Evolutionary conservation across 1,140 invertebrate genomes (phyloP), one percentile per base, ranked within the genome.

Genomic region (Octopus bimaculoides): DNA sequence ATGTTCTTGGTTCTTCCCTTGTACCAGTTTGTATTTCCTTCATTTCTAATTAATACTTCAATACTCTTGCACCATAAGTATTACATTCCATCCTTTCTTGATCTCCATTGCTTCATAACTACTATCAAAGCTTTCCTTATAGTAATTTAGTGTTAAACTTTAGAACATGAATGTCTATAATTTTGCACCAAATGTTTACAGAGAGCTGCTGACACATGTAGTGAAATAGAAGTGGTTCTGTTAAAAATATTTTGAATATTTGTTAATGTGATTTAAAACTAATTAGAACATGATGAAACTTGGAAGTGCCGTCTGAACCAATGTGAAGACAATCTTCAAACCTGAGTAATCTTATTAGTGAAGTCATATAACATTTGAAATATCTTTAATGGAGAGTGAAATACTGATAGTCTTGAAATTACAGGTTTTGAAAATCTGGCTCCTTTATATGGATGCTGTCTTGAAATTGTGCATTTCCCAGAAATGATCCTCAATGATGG

Each of bases 221-320:
- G 56, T 9, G 56, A 12, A 17, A 61, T 9, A 4, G 56, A 17
- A 12, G 56, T 61, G 56, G 4, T 61, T 61, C 17, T 12, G 17
- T 61, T 61, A 17, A 12, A 12, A 61, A 61, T 61, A 61, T 17
- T 61, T 17, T 61, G 56, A 69, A 69, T n/a, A 76, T 17, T 17
- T 76, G 5, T 3, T 71, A n/a, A 6, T 71, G 7, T 14, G 26
- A 71, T 14, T 20, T 71, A 71, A 71, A 14, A 6, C 66, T 17
- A 41, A 41, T 41, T 20, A 71, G 66, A 71, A 71, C 66, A 6
- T 71, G 66, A 71, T 71, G 66, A 71, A 17, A 71, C 0, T 10
- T 71, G 66, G 66, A 71, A 71, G 66, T 71, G 66, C 66, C 66
- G 66, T 71, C 66, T 12, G 66, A 71, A 12, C 17, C 14, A 71